Evolutionary conservation across 1,140 invertebrate genomes (phyloP).

Genomic region (Ceratitis capitata): DNA sequence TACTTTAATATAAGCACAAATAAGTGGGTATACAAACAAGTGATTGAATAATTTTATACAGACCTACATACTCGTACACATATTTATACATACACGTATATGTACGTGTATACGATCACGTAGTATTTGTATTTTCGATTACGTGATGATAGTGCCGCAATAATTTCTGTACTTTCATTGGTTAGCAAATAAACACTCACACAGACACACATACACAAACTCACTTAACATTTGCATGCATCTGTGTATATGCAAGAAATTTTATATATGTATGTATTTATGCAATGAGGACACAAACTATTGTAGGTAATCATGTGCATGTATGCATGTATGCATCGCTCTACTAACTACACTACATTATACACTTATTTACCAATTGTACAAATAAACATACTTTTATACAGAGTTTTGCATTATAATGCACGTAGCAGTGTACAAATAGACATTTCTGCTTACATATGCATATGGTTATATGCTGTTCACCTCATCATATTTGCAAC

Average conservation of each 20-base stretch:
- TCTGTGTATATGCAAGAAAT: too few species aligned
- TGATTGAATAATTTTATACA: not conserved
- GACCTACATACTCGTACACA: not conserved
- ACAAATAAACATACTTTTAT: not conserved
- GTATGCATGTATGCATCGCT: not conserved
- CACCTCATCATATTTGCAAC: not conserved
- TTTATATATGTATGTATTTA: not conserved
- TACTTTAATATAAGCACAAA: not conserved
- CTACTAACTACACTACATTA: not conserved
- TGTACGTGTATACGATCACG: not conserved
- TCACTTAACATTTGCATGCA: too few species aligned
- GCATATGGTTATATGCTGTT: not conserved
- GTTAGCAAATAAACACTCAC: not conserved
- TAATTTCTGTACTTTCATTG: constrained; percentile 1
- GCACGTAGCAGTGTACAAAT: not conserved
- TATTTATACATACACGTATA: not conserved
- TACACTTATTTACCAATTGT: not conserved
- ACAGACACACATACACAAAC: too few species aligned
- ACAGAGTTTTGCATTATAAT: not conserved
- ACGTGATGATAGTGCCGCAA: constrained; percentile 12
- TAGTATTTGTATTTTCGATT: constrained; percentile 24
- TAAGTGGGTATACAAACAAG: not conserved
- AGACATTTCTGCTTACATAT: too few species aligned
- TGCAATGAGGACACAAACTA: not conserved
- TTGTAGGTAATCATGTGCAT: too few species aligned